Conservation (phyloP, 2,888 invertebrate genomes). For the Eilema depressum region DNA sequence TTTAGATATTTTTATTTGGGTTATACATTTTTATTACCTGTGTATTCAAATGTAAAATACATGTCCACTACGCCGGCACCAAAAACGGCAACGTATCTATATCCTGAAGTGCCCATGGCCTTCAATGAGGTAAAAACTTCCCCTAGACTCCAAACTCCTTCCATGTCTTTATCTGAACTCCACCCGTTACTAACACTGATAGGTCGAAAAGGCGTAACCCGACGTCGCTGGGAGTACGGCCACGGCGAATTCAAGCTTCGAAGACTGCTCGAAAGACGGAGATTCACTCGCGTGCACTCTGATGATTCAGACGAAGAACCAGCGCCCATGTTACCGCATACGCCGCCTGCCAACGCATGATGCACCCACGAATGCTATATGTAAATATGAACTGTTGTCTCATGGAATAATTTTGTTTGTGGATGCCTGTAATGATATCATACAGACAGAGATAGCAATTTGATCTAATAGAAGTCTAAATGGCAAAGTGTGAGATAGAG, state of each 20-base stretch:
- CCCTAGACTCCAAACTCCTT: slow-evolving; percentile 5
- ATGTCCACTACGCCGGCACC: not conserved
- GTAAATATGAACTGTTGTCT: slow-evolving; percentile 23
- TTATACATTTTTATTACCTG: too few species aligned
- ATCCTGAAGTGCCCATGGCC: not conserved
- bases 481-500: not conserved
- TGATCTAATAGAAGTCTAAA: not conserved
- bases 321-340: slow-evolving; percentile 81
- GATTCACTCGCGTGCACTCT: slow-evolving; percentile 89
- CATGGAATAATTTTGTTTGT: not conserved
- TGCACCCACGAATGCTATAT: slow-evolving; percentile 35
- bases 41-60: not conserved
- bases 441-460: not conserved
- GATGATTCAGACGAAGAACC: slow-evolving; percentile 90
- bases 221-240: slow-evolving; percentile 84
- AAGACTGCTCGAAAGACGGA: slow-evolving; percentile 87
- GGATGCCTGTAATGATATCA: not conserved
- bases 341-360: slow-evolving; percentile 73
- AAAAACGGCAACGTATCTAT: not conserved
- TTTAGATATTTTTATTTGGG: not conserved
- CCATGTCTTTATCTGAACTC: not conserved
- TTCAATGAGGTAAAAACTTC: not conserved
- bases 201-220: slow-evolving; percentile 79
- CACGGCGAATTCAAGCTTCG: slow-evolving; percentile 88
- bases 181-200: slow-evolving; percentile 27